Base-by-base conservation (phyloP, 92 coral and sea anemone genomes). In the Porites rus region DNA sequence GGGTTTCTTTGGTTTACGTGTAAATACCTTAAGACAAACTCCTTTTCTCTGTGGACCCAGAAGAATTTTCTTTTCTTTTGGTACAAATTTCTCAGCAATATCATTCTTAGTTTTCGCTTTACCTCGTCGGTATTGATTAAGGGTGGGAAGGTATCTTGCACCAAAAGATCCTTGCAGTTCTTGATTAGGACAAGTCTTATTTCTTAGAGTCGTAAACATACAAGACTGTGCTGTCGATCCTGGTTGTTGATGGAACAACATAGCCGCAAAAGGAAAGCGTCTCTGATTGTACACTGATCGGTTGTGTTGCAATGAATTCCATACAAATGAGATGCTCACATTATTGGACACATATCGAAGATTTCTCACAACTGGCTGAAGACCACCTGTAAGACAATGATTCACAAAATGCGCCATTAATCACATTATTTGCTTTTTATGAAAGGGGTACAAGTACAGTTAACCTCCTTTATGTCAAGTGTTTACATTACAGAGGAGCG, bases 21-120 rank as follows among this genome's bases (percentile, higher is more conserved):
- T 87, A 70, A 97, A 95, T 67, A 96, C 98, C 80, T 93, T 97
- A 53, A 97, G 90, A 78, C 99, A 97, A 6, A 97, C 99, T 0
- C 99, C 98, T 58, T 96, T 92, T 51, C 99, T 87, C 75, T 97
- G 99, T 6, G 99, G 99, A 2, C 99, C 99, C 19, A 88, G 92
- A n/a, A 97, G 83, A 38, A 97, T 93, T 73, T 88, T 87, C 78
- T 88, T 94, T n/a, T 84, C 86, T 81, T 88, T 88, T 11, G 95
- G 95, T 1, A 93, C 74, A 66, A 80, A 38, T 72, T 93, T 92
- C 79, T 91, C 90, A 7, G 90, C 87, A 71, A 88, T 80, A 16
- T 77, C 87, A 5, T 90, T 91, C 72, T 95, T 97, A 25, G 98
- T 91, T 56, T 87, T 87, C 6, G 96, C 98, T 81, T 97, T 97